Evolutionary conservation across 2,888 invertebrate species (phyloP), one percentile per base, ranked within the genome.

Genomic region (Schizaphis graminum): DNA sequence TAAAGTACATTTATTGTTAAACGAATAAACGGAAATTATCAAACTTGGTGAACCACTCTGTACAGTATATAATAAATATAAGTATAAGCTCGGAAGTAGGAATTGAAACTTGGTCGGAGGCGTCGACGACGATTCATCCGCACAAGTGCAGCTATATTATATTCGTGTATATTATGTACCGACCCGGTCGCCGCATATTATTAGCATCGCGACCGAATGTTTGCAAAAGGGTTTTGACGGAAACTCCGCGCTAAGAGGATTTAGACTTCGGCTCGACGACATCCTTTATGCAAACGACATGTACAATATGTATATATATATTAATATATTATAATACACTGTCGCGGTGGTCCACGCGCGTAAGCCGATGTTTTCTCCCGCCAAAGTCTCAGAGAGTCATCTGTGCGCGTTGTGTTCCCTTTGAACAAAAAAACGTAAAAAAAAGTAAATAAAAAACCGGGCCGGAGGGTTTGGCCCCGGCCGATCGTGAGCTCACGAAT

Each of bases 171-270:
- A 16, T 67, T 44, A 35, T 77, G 53, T 77, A 35, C 77, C 21
- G 35, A 35, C 77, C 77, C 77, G 61, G n/a, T 47, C 47, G 47
- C 47, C 47, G 35, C 86, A 57, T 57, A 67, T 88, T 92, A 92
- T 88, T 88, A 92, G 35, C 77, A 41, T 88, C 88, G 53, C 41
- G 67, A 77, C 90, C 93, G 85, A 94, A 85, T 94, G 93, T 94
- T 94, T 94, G 90, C 93, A 61, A 90, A 94, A 94, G 90, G 93
- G 90, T 90, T 94, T 91, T 90, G 90, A 28, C 26, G 61, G 77
- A 85, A 93, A 89, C 90, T 94, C 35, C 61, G 41, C 85, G 90
- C 93, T 94, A 94, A 94, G 93, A 90, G 93, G 93, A 90, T 89
- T 93, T 93, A 57, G 85, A 84, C 56, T 89, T 47, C 35, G 87